Evolutionary conservation across 2,888 invertebrate genomes (phyloP).

Genomic region (Lymantria monacha): DNA sequence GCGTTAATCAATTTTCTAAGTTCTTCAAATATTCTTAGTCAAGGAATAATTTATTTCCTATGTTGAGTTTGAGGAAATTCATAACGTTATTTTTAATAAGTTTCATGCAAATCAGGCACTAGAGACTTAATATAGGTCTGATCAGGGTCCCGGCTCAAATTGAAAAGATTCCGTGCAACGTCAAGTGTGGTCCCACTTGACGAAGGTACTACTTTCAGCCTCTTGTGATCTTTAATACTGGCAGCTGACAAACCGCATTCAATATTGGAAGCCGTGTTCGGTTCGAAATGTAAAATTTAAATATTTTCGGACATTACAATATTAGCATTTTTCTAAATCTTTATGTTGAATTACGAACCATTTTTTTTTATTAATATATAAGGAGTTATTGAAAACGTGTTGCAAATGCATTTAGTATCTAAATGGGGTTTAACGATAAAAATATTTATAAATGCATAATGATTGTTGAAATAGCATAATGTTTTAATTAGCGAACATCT

Average conservation of each 20-base stretch:
- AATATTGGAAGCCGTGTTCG: constrained; percentile 46
- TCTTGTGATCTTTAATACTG: constrained; percentile 58
- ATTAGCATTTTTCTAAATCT: neutral
- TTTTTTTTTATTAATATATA: too few relatives aligned
- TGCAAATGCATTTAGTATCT: too few relatives aligned
- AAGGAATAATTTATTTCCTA: constrained; percentile 6
- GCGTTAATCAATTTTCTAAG: too few relatives aligned
- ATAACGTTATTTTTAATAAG: constrained; percentile 68
- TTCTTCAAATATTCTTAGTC: neutral
- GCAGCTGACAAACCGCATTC: constrained; percentile 60
- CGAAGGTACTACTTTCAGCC: constrained; percentile 68
- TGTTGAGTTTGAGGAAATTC: constrained; percentile 43
- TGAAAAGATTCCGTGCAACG: constrained; percentile 66
- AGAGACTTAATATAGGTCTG: constrained; percentile 66
- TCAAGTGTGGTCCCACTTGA: constrained; percentile 70
- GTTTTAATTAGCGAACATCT: too few relatives aligned
- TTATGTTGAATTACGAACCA: neutral
- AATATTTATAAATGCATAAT: too few relatives aligned
- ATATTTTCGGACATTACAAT: neutral
- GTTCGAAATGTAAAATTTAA: constrained; percentile 6
- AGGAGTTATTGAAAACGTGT: too few relatives aligned
- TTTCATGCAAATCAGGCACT: constrained; percentile 73
- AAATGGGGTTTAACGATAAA: too few relatives aligned
- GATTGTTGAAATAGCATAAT: too few relatives aligned
- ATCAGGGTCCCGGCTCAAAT: constrained; percentile 64